These are phyloP conservation scores for Ramazzottius varieornatus DNA, from an alignment of 2,888 invertebrate genomes.

Conservation along the genomic window DNA sequence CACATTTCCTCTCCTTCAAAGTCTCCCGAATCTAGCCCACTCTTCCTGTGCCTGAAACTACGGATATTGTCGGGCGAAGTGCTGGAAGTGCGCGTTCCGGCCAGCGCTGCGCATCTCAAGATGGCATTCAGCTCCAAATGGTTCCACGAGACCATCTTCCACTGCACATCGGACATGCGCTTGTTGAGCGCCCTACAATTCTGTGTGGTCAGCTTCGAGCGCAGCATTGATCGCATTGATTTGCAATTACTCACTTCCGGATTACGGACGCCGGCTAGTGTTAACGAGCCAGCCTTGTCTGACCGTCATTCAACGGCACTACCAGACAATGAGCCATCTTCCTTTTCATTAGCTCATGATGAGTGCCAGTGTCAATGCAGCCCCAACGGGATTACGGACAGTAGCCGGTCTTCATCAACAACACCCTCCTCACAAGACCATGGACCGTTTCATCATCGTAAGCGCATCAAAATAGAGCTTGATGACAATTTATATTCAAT, in stretches of 20 bases:
- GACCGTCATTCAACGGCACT: too few species aligned
- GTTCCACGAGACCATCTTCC: not conserved
- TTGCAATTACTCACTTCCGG: not conserved
- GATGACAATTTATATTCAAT: too few species aligned
- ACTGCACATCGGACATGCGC: not conserved
- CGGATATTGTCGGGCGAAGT: not conserved
- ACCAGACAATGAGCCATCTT: too few species aligned
- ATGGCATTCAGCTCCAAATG: not conserved
- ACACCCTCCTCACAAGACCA: too few species aligned
- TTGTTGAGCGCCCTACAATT: not conserved
- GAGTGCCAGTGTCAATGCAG: not conserved
- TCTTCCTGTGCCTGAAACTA: not conserved
- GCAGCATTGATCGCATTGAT: not conserved
- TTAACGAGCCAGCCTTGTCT: too few species aligned
- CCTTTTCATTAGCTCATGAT: too few species aligned
- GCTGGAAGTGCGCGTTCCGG: not conserved
- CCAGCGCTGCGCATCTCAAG: not conserved
- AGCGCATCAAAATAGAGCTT: too few species aligned
- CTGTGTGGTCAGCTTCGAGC: slow-evolving; percentile 4
- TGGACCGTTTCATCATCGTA: too few species aligned
- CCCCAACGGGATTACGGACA: too few species aligned
- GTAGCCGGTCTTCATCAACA: too few species aligned
- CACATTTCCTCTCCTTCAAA: not conserved
- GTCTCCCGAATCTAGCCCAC: not conserved
- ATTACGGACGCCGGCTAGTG: not conserved